A percentile compares a stretch with the other conserved stretches of the same genome.
phyloP scores from a whole-genome alignment of 2,888 invertebrate genomes.

The Epistrophe grossulariae region DNA sequence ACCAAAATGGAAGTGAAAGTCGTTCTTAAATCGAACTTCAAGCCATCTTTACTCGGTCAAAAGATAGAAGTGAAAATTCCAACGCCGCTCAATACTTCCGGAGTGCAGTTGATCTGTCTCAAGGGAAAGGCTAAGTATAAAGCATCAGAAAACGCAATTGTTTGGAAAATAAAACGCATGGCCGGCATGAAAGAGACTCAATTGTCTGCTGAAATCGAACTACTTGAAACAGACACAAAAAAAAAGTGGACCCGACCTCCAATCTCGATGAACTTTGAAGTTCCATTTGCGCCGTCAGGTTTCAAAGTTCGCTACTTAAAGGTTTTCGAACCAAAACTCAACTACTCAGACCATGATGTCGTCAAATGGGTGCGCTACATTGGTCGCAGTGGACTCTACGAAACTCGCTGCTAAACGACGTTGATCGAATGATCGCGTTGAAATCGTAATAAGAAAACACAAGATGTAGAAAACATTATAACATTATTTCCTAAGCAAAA shows the following conservation, averaged over 20 bases:
- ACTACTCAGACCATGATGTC: slow-evolving; percentile 99
- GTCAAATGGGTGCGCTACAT: slow-evolving; percentile 99
- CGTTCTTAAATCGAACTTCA: slow-evolving; percentile 99
- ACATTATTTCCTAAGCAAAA: slow-evolving; percentile 72
- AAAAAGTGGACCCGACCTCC: slow-evolving; percentile 99
- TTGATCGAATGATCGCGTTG: slow-evolving; percentile 14
- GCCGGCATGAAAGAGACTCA: slow-evolving; percentile 99
- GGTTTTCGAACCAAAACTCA: slow-evolving; percentile 99
- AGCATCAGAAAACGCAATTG: slow-evolving; percentile 99
- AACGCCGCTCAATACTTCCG: slow-evolving; percentile 98
- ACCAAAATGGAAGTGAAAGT: slow-evolving; percentile 99
- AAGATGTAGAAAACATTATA: slow-evolving; percentile 51
- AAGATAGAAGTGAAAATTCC: slow-evolving; percentile 99
- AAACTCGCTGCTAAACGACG: slow-evolving; percentile 94
- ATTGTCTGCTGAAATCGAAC: slow-evolving; percentile 99
- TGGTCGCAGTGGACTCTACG: slow-evolving; percentile 99
- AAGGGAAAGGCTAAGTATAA: slow-evolving; percentile 99
- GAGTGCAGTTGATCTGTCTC: slow-evolving; percentile 98
- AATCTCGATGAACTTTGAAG: slow-evolving; percentile 99
- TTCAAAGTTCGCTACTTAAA: slow-evolving; percentile 99
- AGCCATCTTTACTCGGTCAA: slow-evolving; percentile 98
- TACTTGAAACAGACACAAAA: slow-evolving; percentile 98
- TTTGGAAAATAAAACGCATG: slow-evolving; percentile 97
- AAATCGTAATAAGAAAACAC: slow-evolving; percentile 54
- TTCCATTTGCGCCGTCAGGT: slow-evolving; percentile 99